Conservation (phyloP, 53 echinoderm and acorn worm species). For the Temnopleurus reevesii region DNA sequence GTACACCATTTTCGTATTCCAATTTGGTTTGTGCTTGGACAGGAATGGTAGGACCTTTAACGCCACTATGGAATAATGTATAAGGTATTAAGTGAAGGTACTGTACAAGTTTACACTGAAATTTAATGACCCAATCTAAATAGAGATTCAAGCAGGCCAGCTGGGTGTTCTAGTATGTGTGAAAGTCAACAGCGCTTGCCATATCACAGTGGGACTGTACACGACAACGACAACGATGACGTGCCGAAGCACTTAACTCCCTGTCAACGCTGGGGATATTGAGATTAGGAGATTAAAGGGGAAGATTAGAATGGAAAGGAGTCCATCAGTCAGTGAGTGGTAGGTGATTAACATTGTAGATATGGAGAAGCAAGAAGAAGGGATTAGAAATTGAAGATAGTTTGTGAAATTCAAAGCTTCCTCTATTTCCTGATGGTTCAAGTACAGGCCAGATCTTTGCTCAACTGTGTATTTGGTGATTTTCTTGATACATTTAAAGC, state of each 20-base stretch:
- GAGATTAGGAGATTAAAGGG: constrained; percentile 47
- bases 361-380: background rate
- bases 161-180: constrained; percentile 5
- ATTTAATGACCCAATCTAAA: background rate
- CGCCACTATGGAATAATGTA: background rate
- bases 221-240: too few species aligned
- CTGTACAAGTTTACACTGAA: background rate
- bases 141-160: constrained; percentile 31
- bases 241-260: constrained; percentile 33
- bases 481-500: background rate
- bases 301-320: background rate
- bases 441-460: constrained; percentile 18
- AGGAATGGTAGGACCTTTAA: background rate
- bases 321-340: background rate
- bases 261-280: constrained; percentile 32
- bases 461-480: background rate
- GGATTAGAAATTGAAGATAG: constrained; percentile 9
- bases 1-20: too few species aligned
- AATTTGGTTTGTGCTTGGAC: background rate
- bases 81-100: background rate
- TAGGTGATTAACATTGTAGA: constrained; percentile 9
- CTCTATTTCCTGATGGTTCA: background rate
- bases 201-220: background rate
- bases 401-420: constrained; percentile 28
- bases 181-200: constrained; percentile 14